Base-by-base conservation (phyloP, 64 coral and sea anemone species). In the Montipora sp. region DNA sequence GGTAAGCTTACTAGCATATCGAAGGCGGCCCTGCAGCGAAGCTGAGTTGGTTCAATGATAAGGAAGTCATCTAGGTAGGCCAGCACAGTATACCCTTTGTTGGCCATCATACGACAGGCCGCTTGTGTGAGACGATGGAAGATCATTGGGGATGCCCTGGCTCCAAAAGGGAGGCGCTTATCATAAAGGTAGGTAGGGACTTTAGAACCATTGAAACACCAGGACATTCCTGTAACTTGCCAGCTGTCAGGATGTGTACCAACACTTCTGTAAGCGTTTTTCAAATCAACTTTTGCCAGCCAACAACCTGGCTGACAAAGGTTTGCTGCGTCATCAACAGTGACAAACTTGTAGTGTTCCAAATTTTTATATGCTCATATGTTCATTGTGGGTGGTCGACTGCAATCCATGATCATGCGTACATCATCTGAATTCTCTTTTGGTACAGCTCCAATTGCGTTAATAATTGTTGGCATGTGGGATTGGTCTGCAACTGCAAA, bases 51-150 rank as follows among this genome's bases (percentile, higher is more conserved):
- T 73, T 77, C 87, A 59, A 82, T 83, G 43, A 93, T 77, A 65
- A 81, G 78, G 78, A 90, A 90, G 89, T 90, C 89, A 51, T 90
- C 89, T 19, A 90, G 60, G 50, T 90, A 90, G 16, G 72, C 77
- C 27, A 90, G 24, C 16, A 80, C 72, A 36, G 27, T 13, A 47
- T 80, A 90, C 16, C 76, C 88, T 11, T 76, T 74, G 10, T 58
- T 11, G 24, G 51, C 48, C 75, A 90, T 90, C 88, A 90, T 90
- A 73, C 88, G 88, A 48, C 88, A 58, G 61, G 87, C 59, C 19
- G 82, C 86, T 49, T 93, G 91, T 78, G 91, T 93, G 23, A 93
- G 23, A 47, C 91, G 48, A 50, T 93, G 81, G 48, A 93, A 93
- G 50, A 93, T 87, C 5, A 50, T 60, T 45, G 91, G 91, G 6